These are phyloP conservation scores for Arnoldichthys spilopterus DNA, from an alignment of 2,797 vertebrate species.

Conservation along the genomic window DNA sequence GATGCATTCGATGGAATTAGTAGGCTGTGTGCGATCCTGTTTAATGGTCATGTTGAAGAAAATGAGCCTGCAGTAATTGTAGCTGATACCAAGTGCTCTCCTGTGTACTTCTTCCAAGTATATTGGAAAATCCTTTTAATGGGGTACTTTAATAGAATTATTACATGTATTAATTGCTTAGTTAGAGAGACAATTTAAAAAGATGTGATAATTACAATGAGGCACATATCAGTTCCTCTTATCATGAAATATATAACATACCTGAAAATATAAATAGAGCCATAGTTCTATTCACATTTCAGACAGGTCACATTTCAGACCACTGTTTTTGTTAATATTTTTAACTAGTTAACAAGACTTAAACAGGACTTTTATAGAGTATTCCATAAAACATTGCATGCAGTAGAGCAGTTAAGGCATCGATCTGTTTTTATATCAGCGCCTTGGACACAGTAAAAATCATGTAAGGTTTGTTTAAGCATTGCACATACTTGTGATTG, in stretches of 20 bases:
- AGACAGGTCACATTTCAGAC: neutral
- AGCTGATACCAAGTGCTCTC: constrained; percentile 57
- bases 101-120: constrained; percentile 57
- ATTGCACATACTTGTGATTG: constrained; percentile 6
- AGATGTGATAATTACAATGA: constrained; percentile 66
- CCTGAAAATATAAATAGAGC: constrained; percentile 43
- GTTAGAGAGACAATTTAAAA: constrained; percentile 66
- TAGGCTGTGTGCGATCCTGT: constrained; percentile 16
- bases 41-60: constrained; percentile 42
- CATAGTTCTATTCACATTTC: constrained; percentile 46
- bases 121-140: constrained; percentile 62
- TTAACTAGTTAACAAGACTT: neutral
- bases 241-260: constrained; percentile 55
- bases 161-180: constrained; percentile 74
- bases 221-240: constrained; percentile 62
- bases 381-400: constrained; percentile 25
- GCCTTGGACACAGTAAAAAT: neutral
- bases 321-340: too few species aligned
- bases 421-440: neutral
- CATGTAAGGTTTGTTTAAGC: neutral
- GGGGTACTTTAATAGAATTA: constrained; percentile 68
- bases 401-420: neutral
- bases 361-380: too few species aligned
- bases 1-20: constrained; percentile 24
- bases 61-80: constrained; percentile 55